A percentile compares a stretch with the other conserved stretches of the same genome.
Conservation (phyloP, 92 coral and sea anemone genomes). For the Epizoanthus scotinus region DNA sequence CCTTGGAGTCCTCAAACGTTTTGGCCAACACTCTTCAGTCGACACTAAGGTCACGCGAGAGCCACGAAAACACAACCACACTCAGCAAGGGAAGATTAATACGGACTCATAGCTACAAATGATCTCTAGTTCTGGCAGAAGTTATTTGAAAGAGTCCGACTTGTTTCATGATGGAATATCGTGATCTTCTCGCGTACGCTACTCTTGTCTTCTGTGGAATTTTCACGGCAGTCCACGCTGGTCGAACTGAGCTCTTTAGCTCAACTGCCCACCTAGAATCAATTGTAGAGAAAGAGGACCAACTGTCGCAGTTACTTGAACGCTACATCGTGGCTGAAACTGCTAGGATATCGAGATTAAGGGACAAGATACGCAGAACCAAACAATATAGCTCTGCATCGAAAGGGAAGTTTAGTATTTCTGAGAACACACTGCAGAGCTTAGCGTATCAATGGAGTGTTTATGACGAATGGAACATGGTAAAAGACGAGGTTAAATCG, state of each 20-base stretch:
- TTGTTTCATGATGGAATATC: neutral
- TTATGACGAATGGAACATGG: constrained; percentile 6
- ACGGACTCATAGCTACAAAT: too few relatives aligned
- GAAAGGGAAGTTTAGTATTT: neutral
- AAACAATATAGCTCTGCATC: neutral
- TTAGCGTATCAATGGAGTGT: constrained; percentile 22
- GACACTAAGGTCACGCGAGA: too few relatives aligned
- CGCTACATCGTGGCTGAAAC: constrained; percentile 20
- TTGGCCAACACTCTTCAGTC: too few relatives aligned
- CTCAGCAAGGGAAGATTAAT: too few relatives aligned
- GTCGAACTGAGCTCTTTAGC: constrained; percentile 5
- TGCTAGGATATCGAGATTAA: neutral
- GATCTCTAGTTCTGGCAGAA: too few relatives aligned
- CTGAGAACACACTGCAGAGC: neutral
- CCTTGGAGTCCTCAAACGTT: neutral
- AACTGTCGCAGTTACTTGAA: neutral
- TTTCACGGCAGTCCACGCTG: neutral
- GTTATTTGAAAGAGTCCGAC: neutral
- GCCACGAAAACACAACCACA: too few relatives aligned
- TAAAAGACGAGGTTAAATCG: neutral
- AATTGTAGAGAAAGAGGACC: neutral
- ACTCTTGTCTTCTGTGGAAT: neutral
- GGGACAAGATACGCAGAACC: neutral
- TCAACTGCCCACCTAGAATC: constrained; percentile 27
- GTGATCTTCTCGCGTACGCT: too few relatives aligned